Conservation (phyloP, 1,140 invertebrate genomes). For the Trichonephila clavata region DNA sequence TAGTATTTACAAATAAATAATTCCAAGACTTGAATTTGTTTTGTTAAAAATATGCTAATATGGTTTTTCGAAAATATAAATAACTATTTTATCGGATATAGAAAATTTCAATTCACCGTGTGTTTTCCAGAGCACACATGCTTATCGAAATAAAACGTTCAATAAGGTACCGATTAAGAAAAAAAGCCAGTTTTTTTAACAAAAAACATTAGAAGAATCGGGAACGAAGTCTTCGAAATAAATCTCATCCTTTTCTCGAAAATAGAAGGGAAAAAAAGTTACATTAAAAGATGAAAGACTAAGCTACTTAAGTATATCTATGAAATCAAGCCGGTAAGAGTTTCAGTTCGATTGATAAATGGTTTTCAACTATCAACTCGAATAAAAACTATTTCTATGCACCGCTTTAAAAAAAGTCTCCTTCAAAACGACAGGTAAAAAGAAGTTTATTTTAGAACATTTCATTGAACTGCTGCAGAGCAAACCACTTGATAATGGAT, state of each 20-base stretch:
- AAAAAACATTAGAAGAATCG: neutral
- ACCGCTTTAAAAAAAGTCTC: neutral
- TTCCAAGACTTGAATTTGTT: too few relatives aligned
- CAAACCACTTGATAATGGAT: neutral
- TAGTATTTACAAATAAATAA: too few relatives aligned
- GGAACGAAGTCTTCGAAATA: neutral
- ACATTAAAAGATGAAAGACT: neutral
- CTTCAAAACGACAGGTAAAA: neutral
- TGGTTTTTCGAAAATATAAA: too few relatives aligned
- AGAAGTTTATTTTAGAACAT: neutral
- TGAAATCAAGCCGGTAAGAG: neutral
- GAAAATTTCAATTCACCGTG: too few relatives aligned
- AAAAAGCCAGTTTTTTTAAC: too few relatives aligned
- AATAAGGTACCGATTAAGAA: too few relatives aligned
- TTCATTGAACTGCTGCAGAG: neutral
- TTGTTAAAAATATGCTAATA: too few relatives aligned
- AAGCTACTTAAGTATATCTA: constrained; percentile 6
- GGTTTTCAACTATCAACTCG: neutral
- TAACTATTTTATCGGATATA: too few relatives aligned
- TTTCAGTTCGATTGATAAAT: constrained; percentile 18
- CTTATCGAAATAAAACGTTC: too few relatives aligned
- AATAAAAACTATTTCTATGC: neutral
- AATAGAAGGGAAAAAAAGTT: neutral
- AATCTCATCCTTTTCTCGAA: neutral
- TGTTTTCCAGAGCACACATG: too few relatives aligned